phyloP scores from a whole-genome alignment of 2,888 invertebrate genomes.

The Drosophila buzzatii region DNA sequence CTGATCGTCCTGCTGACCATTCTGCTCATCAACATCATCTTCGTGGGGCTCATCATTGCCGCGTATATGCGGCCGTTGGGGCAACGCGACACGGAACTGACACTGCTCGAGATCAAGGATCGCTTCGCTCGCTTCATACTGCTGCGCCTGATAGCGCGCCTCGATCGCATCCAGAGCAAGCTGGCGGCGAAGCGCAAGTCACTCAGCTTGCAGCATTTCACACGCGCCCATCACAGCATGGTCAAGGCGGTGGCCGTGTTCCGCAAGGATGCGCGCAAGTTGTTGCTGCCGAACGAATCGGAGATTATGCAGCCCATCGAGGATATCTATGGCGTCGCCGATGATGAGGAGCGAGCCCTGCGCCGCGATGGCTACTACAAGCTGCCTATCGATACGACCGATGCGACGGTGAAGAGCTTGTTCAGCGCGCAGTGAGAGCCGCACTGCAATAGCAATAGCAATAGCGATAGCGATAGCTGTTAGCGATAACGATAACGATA shows the following conservation, averaged over 20 bases:
- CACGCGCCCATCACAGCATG: slow-evolving; percentile 82
- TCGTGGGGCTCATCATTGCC: slow-evolving; percentile 54
- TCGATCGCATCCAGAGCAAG: slow-evolving; percentile 80
- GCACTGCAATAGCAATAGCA: not conserved
- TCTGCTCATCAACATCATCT: slow-evolving; percentile 64
- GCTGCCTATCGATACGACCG: slow-evolving; percentile 69
- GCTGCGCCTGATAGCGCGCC: slow-evolving; percentile 79
- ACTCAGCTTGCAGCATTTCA: slow-evolving; percentile 59
- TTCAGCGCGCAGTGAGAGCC: slow-evolving; percentile 65
- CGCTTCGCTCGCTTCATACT: slow-evolving; percentile 83
- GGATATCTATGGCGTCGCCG: slow-evolving; percentile 78
- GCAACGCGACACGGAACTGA: slow-evolving; percentile 51
- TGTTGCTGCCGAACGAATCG: slow-evolving; percentile 80
- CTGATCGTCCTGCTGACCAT: slow-evolving; percentile 62
- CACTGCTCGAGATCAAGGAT: slow-evolving; percentile 81
- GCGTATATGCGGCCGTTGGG: slow-evolving; percentile 63
- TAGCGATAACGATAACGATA: slow-evolving; percentile 3
- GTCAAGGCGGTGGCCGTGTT: slow-evolving; percentile 81
- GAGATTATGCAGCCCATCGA: slow-evolving; percentile 82
- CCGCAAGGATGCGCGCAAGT: slow-evolving; percentile 82
- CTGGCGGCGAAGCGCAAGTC: slow-evolving; percentile 56
- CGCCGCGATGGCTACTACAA: slow-evolving; percentile 71
- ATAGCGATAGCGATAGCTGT: not conserved
- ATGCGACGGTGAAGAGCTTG: slow-evolving; percentile 70
- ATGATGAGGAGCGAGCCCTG: slow-evolving; percentile 73